Percentiles rank a stretch among this genome's conserved stretches.
These are phyloP conservation scores for Eupithecia exiguata DNA, from an alignment of 2,888 invertebrate genomes.

Conservation along the genomic window DNA sequence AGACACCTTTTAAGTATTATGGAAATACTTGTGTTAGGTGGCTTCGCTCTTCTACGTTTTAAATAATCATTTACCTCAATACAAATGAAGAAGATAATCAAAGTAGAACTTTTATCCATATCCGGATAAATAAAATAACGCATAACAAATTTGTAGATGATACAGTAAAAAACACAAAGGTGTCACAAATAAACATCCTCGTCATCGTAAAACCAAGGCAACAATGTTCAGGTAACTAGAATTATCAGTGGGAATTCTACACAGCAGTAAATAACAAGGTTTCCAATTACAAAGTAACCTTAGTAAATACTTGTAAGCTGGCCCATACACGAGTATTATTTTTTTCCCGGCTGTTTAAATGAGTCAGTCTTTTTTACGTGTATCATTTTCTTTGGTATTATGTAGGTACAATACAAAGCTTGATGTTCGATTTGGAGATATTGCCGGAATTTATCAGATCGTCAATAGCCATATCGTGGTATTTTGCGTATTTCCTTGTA, in stretches of 20 bases:
- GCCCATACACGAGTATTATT: not conserved
- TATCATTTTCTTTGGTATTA: not conserved
- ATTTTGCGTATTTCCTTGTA: slow-evolving; percentile 1
- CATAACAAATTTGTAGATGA: slow-evolving; percentile 10
- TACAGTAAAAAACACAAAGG: slow-evolving; percentile 9
- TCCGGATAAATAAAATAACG: too few relatives aligned
- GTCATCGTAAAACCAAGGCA: slow-evolving; percentile 17
- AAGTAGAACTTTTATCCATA: too few relatives aligned
- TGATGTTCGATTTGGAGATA: not conserved
- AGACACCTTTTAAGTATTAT: too few relatives aligned
- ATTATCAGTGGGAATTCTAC: slow-evolving; percentile 13
- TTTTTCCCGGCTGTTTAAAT: not conserved
- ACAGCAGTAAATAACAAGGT: slow-evolving; percentile 21
- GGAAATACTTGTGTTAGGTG: too few relatives aligned
- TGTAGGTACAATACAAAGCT: not conserved
- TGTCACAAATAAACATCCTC: slow-evolving; percentile 1
- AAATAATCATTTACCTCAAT: not conserved
- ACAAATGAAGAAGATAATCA: too few relatives aligned
- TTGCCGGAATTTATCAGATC: not conserved
- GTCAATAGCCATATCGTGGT: not conserved
- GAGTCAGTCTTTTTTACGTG: not conserved
- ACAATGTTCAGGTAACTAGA: slow-evolving; percentile 1
- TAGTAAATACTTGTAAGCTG: slow-evolving; percentile 3
- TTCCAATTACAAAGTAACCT: slow-evolving; percentile 20
- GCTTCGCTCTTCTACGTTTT: too few relatives aligned